Evolutionary conservation across 2,113 vertebrate species (phyloP).

Genomic region (Petrocephalus zakoni): DNA sequence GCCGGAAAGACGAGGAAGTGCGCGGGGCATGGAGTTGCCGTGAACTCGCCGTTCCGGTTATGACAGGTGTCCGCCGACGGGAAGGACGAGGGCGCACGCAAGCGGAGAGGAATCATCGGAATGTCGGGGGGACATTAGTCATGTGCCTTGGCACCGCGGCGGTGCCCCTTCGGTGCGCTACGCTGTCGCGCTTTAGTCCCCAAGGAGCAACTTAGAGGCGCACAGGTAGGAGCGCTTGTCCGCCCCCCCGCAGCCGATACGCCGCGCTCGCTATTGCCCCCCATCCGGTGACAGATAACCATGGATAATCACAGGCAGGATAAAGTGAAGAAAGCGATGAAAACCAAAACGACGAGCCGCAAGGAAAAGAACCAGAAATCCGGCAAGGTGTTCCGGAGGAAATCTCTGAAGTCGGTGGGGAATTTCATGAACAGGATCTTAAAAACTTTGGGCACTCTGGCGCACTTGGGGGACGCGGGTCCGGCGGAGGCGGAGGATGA

Average conservation of each 20-base stretch:
- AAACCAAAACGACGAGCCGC: constrained; percentile 49
- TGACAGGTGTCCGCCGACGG: constrained; percentile 28
- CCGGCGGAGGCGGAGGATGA: constrained; percentile 59
- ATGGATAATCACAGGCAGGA: constrained; percentile 58
- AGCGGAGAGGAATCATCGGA: constrained; percentile 20
- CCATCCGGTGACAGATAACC: constrained; percentile 9
- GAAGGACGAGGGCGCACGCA: not conserved
- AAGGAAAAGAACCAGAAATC: constrained; percentile 55
- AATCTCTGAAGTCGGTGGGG: constrained; percentile 68
- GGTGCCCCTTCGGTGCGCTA: constrained; percentile 28
- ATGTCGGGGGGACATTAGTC: constrained; percentile 33
- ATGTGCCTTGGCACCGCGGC: constrained; percentile 46
- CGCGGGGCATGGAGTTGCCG: constrained; percentile 29
- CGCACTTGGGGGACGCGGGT: constrained; percentile 58
- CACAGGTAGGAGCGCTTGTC: constrained; percentile 52
- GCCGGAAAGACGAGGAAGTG: constrained; percentile 44
- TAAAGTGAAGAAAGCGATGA: constrained; percentile 49
- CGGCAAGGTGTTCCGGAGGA: constrained; percentile 50
- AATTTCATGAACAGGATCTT: constrained; percentile 70
- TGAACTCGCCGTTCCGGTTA: constrained; percentile 25
- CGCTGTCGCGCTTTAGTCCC: constrained; percentile 37
- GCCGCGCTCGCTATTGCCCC: not conserved
- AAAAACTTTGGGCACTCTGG: constrained; percentile 69
- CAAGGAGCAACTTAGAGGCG: constrained; percentile 34
- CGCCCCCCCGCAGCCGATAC: not conserved